Evolutionary conservation across 2,888 invertebrate species (phyloP).

Genomic region (Clitarchus hookeri): DNA sequence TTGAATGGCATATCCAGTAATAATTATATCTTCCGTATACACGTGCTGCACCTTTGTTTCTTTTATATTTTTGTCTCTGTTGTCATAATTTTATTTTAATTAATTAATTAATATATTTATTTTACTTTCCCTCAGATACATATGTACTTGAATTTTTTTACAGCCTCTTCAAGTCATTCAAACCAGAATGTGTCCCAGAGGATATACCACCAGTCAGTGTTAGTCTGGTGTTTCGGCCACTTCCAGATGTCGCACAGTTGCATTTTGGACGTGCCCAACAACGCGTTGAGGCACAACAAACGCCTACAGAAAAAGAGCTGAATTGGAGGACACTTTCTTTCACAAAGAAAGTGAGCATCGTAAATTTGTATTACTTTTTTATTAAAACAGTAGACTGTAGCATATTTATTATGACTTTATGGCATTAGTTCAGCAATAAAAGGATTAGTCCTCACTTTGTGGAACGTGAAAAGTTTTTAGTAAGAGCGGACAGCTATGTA

Average conservation of each 20-base stretch:
- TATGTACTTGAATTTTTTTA: not conserved
- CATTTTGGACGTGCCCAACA: not conserved
- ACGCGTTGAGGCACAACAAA: not conserved
- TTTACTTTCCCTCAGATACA: not conserved
- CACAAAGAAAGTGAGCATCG: not conserved
- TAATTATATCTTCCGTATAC: too few species aligned
- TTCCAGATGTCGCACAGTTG: not conserved
- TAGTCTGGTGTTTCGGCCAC: not conserved
- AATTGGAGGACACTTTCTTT: not conserved
- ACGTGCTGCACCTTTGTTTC: too few species aligned
- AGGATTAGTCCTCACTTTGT: too few species aligned
- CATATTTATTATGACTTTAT: not conserved
- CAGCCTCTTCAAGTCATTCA: conserved; percentile 34
- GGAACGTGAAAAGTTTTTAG: too few species aligned
- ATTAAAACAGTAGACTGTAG: not conserved
- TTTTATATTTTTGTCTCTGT: too few species aligned
- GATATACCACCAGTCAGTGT: conserved; percentile 25
- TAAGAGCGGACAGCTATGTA: too few species aligned
- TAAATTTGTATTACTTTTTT: not conserved
- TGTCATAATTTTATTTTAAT: too few species aligned
- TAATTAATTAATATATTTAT: too few species aligned
- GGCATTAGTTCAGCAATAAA: too few species aligned
- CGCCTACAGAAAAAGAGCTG: not conserved
- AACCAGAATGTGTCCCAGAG: conserved; percentile 38
- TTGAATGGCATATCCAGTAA: too few species aligned